Conservation (phyloP, 2,113 vertebrate species). For the Amazona guildingii region DNA sequence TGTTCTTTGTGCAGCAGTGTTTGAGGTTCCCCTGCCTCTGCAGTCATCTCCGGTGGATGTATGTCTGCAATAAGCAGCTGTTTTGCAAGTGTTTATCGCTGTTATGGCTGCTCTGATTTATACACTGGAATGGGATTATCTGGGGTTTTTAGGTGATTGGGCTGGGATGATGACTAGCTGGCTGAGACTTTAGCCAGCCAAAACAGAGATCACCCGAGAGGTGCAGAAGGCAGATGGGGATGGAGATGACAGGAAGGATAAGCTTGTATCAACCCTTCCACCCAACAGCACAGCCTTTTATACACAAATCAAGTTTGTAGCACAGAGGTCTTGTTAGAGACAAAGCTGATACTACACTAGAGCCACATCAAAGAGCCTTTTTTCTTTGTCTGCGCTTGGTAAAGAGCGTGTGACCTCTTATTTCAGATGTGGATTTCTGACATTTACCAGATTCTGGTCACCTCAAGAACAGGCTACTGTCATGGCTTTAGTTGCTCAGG, state of each 20-base stretch:
- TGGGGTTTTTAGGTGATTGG: background rate
- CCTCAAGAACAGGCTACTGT: background rate
- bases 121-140: constrained; percentile 17
- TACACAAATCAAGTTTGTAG: background rate
- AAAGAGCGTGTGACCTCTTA: background rate
- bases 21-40: background rate
- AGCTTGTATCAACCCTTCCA: background rate
- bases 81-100: background rate
- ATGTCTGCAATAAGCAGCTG: background rate
- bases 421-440: constrained; percentile 63
- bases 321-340: background rate
- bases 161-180: background rate
- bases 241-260: background rate
- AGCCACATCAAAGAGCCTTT: constrained; percentile 56
- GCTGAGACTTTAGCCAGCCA: background rate
- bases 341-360: constrained; percentile 27
- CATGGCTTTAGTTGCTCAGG: background rate
- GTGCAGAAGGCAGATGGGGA: background rate
- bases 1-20: background rate
- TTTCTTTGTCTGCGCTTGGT: background rate
- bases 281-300: background rate
- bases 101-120: background rate
- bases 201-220: background rate
- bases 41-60: background rate
- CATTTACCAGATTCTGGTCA: constrained; percentile 45